These are phyloP conservation scores for Arothron firmamentum DNA, from an alignment of 2,113 vertebrate genomes.

Conservation along the genomic window DNA sequence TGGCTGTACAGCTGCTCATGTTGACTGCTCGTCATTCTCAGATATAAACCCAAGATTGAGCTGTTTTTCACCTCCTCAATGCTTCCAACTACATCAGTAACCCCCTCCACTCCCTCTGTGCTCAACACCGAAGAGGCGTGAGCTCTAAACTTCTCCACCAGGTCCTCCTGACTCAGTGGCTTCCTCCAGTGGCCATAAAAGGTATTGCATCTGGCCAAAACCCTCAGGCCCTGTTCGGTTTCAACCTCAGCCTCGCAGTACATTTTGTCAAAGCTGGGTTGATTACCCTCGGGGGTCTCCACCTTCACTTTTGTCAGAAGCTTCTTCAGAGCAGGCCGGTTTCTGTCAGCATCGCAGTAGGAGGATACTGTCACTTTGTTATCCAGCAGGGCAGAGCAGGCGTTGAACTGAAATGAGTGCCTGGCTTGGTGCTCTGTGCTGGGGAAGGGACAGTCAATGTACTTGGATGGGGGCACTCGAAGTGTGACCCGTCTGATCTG, in stretches of 20 bases:
- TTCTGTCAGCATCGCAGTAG: constrained; percentile 66
- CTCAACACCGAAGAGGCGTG: constrained; percentile 73
- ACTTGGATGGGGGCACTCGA: constrained; percentile 80
- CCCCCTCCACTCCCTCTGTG: constrained; percentile 68
- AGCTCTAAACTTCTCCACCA: constrained; percentile 81
- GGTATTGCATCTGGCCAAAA: constrained; percentile 70
- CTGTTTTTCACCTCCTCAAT: constrained; percentile 79
- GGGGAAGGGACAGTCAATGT: constrained; percentile 82
- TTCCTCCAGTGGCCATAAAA: constrained; percentile 96
- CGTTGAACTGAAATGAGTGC: constrained; percentile 91
- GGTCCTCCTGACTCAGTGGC: constrained; percentile 80
- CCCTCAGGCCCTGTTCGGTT: constrained; percentile 44
- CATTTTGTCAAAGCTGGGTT: constrained; percentile 84
- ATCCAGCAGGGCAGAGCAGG: constrained; percentile 82
- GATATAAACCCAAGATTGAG: constrained; percentile 67
- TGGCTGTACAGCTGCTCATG: background rate
- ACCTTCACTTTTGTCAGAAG: constrained; percentile 79
- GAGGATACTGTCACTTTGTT: constrained; percentile 73
- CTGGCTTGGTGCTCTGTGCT: constrained; percentile 85
- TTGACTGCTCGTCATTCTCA: constrained; percentile 62
- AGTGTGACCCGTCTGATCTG: constrained; percentile 75
- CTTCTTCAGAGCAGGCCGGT: constrained; percentile 66
- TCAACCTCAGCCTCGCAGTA: constrained; percentile 78
- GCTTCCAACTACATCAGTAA: constrained; percentile 72
- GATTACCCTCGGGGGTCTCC: constrained; percentile 80